Conservation (phyloP, 1,140 invertebrate species). For the Leptinotarsa defecta region DNA sequence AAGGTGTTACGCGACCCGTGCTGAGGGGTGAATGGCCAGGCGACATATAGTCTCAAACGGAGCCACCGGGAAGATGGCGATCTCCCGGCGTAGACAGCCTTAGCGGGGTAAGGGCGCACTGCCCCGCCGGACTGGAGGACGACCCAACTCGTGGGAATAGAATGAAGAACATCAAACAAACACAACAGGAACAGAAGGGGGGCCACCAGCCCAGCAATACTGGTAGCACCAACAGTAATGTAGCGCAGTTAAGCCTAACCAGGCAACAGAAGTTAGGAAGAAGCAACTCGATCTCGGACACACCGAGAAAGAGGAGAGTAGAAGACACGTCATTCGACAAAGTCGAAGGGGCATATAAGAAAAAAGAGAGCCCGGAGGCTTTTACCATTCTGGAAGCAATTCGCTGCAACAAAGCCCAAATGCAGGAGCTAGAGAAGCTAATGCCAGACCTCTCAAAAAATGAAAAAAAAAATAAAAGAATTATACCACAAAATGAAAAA, state of each 20-base stretch:
- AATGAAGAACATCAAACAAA: neutral
- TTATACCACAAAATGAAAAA: conserved; percentile 34
- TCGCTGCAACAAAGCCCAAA: conserved; percentile 48
- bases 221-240: neutral
- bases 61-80: neutral
- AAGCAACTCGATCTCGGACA: too few species aligned
- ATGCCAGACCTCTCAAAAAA: conserved; percentile 25
- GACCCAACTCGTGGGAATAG: neutral
- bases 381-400: conserved; percentile 35
- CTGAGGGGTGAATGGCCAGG: conserved; percentile 9
- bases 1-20: conserved; percentile 9
- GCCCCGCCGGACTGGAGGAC: neutral
- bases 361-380: conserved; percentile 9
- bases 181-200: neutral
- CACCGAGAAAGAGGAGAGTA: conserved; percentile 33
- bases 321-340: conserved; percentile 31
- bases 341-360: conserved; percentile 32
- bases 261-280: neutral
- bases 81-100: conserved; percentile 1
- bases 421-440: conserved; percentile 36
- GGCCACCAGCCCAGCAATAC: neutral
- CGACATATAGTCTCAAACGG: neutral
- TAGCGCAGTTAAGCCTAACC: neutral
- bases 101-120: neutral
- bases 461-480: conserved; percentile 32